phyloP scores from a whole-genome alignment of 2,888 invertebrate genomes.

The Julus scanicus region DNA sequence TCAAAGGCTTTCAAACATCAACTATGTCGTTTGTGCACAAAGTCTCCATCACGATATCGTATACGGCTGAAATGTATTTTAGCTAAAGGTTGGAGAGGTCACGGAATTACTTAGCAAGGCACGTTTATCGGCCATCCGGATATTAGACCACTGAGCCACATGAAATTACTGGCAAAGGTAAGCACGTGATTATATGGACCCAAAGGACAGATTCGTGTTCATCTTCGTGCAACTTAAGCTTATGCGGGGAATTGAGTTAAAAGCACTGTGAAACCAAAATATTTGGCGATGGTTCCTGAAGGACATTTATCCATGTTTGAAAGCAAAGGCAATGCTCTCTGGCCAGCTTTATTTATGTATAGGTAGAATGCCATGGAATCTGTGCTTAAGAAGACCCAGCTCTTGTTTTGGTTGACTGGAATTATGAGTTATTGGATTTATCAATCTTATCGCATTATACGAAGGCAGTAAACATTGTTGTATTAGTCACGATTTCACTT shows the following conservation, averaged over 20 bases:
- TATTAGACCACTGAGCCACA: constrained; percentile 40
- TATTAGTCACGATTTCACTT: constrained; percentile 39
- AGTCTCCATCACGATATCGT: neutral
- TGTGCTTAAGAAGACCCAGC: neutral
- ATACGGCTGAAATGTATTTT: neutral
- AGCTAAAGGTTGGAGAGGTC: constrained; percentile 23
- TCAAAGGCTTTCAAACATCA: constrained; percentile 12
- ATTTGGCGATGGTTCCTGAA: constrained; percentile 8
- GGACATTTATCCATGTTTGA: constrained; percentile 5
- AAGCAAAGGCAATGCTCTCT: neutral
- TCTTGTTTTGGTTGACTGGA: neutral
- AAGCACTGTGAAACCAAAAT: constrained; percentile 10
- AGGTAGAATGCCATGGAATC: neutral
- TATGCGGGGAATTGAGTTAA: constrained; percentile 16
- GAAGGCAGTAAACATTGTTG: constrained; percentile 38
- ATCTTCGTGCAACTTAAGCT: constrained; percentile 41
- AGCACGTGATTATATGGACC: constrained; percentile 25
- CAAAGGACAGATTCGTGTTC: constrained; percentile 20
- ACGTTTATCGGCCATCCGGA: constrained; percentile 31
- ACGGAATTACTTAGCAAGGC: constrained; percentile 19
- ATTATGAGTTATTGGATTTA: constrained; percentile 45
- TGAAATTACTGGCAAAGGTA: constrained; percentile 43
- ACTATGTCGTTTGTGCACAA: neutral
- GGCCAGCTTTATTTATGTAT: neutral
- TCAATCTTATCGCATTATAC: constrained; percentile 26